These are phyloP conservation scores for Aphelenchoides besseyi DNA, from an alignment of 1,140 invertebrate genomes.

Conservation along the genomic window DNA sequence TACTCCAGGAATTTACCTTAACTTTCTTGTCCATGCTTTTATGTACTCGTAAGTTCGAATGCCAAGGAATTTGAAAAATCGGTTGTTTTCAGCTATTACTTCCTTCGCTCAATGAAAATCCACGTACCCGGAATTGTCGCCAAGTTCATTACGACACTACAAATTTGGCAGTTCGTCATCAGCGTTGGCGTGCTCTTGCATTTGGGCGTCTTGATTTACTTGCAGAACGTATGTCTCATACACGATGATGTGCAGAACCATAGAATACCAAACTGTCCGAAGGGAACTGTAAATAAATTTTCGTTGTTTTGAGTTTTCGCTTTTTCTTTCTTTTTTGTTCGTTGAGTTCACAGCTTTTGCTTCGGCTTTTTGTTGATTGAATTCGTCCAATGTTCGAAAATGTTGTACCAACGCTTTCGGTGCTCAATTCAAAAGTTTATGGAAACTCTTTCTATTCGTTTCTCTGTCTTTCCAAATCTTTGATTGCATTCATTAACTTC, in stretches of 20 bases:
- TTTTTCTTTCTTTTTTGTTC: neutral
- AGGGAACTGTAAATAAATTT: constrained; percentile 71
- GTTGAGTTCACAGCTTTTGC: neutral
- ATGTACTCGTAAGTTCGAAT: constrained; percentile 81
- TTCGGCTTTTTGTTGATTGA: neutral
- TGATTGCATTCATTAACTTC: neutral
- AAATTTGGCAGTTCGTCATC: constrained; percentile 97
- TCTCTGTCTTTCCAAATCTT: constrained; percentile 4
- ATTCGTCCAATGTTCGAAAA: neutral
- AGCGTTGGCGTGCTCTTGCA: constrained; percentile 78
- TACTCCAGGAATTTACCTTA: too few species aligned
- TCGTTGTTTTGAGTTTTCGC: constrained; percentile 62
- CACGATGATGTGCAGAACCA: constrained; percentile 63
- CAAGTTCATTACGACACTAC: constrained; percentile 86
- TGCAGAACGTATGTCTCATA: constrained; percentile 63
- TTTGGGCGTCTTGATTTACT: constrained; percentile 70
- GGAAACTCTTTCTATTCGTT: neutral
- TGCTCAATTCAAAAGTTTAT: neutral
- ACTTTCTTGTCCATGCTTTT: constrained; percentile 91
- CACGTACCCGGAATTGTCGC: constrained; percentile 78
- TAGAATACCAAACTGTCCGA: constrained; percentile 64
- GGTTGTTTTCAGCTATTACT: constrained; percentile 93
- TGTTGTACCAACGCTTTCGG: neutral
- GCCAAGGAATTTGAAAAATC: constrained; percentile 16
- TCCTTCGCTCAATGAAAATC: constrained; percentile 82